Evolutionary conservation across 1,140 invertebrate genomes (phyloP).

Genomic region (Drosophila santomea): DNA sequence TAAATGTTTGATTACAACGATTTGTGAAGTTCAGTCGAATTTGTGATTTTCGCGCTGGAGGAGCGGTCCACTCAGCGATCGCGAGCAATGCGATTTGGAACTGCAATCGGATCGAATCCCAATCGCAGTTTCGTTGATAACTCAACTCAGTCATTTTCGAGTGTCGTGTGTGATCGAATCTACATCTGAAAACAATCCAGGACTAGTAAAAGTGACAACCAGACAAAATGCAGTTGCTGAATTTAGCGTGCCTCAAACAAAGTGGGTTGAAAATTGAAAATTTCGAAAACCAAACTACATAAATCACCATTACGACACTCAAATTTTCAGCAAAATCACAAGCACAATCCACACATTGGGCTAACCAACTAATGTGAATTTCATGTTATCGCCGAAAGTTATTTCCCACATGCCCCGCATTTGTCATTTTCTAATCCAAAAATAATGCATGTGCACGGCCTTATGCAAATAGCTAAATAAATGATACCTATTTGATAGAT

Average conservation of each 20-base stretch:
- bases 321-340: background rate
- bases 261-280: slow-evolving; percentile 55
- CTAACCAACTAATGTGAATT: slow-evolving; percentile 37
- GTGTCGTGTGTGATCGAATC: slow-evolving; percentile 26
- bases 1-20: slow-evolving; percentile 84
- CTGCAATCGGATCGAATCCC: slow-evolving; percentile 61
- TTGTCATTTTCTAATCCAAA: slow-evolving; percentile 50
- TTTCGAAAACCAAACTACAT: too few relatives aligned
- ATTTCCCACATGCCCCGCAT: slow-evolving; percentile 40
- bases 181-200: background rate
- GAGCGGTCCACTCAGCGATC: slow-evolving; percentile 45
- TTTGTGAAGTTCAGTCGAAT: slow-evolving; percentile 83
- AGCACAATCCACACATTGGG: background rate
- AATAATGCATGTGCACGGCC: slow-evolving; percentile 32
- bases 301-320: background rate
- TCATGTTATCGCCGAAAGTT: slow-evolving; percentile 21
- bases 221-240: slow-evolving; percentile 68
- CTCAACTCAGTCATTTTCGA: slow-evolving; percentile 23
- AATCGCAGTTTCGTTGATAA: slow-evolving; percentile 32
- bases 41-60: slow-evolving; percentile 80
- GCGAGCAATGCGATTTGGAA: slow-evolving; percentile 62
- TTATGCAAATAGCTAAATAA: slow-evolving; percentile 44
- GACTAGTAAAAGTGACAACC: slow-evolving; percentile 5
- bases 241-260: slow-evolving; percentile 72
- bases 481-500: slow-evolving; percentile 31